Conservation (phyloP, 1,140 invertebrate genomes). For the Ceratosolen fusciceps region DNA sequence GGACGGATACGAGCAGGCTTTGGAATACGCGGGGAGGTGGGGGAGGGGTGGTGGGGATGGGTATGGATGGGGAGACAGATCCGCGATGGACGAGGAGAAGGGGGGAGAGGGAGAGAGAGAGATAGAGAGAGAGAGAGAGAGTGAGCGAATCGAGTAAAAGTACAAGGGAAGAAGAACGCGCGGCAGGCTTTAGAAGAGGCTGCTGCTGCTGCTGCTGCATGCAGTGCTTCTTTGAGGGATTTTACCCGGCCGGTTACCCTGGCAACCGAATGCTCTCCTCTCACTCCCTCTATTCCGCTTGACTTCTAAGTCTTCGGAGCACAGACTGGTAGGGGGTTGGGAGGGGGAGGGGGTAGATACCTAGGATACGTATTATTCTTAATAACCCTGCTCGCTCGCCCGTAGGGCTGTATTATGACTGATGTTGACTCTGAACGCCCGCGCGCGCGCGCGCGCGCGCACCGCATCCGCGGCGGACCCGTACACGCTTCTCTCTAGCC, state of each 20-base stretch:
- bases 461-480: no score
- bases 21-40: neutral
- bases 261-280: conserved; percentile 59
- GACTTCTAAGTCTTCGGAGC: conserved; percentile 56
- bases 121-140: neutral
- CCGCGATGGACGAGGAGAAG: neutral
- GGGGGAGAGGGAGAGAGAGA: neutral
- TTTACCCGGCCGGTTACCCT: conserved; percentile 71
- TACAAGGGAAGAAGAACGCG: conserved; percentile 7
- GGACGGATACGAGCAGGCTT: neutral
- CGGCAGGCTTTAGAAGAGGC: conserved; percentile 33
- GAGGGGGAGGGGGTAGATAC: conserved; percentile 58
- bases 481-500: neutral
- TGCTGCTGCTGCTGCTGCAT: no score
- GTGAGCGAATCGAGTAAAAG: neutral
- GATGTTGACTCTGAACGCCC: conserved; percentile 70
- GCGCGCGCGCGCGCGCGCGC: conserved; percentile 32
- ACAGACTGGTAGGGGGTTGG: conserved; percentile 50
- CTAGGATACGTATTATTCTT: conserved; percentile 73
- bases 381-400: conserved; percentile 67
- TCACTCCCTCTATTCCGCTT: conserved; percentile 36
- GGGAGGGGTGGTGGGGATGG: neutral
- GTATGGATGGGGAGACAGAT: neutral
- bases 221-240: conserved; percentile 55
- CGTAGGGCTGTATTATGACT: conserved; percentile 71